Base-by-base conservation (phyloP, 1,140 invertebrate species). In the Theocolax elegans region DNA sequence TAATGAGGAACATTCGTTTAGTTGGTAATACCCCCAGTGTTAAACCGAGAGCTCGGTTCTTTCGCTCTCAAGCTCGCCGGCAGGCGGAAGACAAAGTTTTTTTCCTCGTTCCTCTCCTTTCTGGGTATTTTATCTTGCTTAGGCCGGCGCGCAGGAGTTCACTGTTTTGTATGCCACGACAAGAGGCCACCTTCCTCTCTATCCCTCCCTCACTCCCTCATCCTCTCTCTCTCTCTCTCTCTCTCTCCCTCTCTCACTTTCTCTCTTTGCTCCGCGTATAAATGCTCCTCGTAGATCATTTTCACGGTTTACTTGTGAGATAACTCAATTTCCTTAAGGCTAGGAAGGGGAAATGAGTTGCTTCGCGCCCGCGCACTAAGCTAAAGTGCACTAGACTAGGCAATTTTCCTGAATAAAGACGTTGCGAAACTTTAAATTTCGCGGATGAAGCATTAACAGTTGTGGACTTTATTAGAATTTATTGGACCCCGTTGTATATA, bases 1-100 rank as follows among this genome's bases (percentile, higher is more conserved):
- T 80, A 81, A 81, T 74, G 79, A 76, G 74, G 58, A 51, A 60
- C 75, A 81, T 81, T 62, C 78, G 72, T 78, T 80, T 76, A 78
- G 66, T 53, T 6, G 48, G 42, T 63, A 75, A 76, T 79, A 76
- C 76, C 71, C 68, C 66, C 35, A 27, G 49, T 67, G 44, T 76
- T 78, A 75, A 75, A 78, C 62, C 63, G 53, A 67, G 44, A 54
- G 23, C 67, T 69, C 49, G 9, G 2, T 15, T 29, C 54, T 42
- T 23, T 6, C 17, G n/a, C 29, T 56, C 53, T 31, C 15, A 29
- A 29, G 25, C 58, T 29, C 6, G 23, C n/a, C 21, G n/a, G n/a
- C n/a, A 0, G 31, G 38, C 19, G 42, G 67, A 74, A 76, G 62
- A 69, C 60, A 17, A 75, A 75, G 65, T 77, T 77, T 81, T 79